Percentiles rank a stretch among this genome's conserved stretches.
Conservation (phyloP, 2,888 invertebrate genomes). For the Limenitis camilla region DNA sequence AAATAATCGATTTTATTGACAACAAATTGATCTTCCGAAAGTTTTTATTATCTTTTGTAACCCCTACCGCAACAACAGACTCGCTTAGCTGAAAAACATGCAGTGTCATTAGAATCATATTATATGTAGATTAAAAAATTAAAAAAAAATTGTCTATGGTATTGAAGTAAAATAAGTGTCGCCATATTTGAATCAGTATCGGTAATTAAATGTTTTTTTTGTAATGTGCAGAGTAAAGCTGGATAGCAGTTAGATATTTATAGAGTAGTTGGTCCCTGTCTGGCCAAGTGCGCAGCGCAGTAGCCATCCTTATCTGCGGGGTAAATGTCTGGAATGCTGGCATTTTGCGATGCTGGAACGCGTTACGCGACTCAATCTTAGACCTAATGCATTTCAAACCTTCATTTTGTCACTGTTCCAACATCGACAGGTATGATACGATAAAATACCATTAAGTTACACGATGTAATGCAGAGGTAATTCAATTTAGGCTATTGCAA, state of each 20-base stretch:
- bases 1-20: too few relatives aligned
- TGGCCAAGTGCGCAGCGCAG: constrained; percentile 7
- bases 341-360: constrained; percentile 12
- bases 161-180: neutral
- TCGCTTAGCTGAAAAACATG: too few relatives aligned
- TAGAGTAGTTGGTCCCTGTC: constrained; percentile 10
- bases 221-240: neutral
- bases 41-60: too few relatives aligned
- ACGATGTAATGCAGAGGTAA: too few relatives aligned
- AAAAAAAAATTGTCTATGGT: neutral
- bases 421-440: too few relatives aligned
- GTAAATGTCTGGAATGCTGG: constrained; percentile 12
- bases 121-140: neutral
- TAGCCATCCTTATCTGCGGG: constrained; percentile 7
- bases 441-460: too few relatives aligned
- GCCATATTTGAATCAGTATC: constrained; percentile 1
- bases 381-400: neutral
- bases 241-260: constrained; percentile 12
- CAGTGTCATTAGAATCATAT: too few relatives aligned
- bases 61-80: too few relatives aligned
- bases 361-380: neutral
- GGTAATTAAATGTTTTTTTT: neutral
- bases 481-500: too few relatives aligned
- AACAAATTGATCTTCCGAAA: too few relatives aligned
- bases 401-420: neutral